Conservation (phyloP, 2,888 invertebrate species). For the Psylliodes chrysocephalus region DNA sequence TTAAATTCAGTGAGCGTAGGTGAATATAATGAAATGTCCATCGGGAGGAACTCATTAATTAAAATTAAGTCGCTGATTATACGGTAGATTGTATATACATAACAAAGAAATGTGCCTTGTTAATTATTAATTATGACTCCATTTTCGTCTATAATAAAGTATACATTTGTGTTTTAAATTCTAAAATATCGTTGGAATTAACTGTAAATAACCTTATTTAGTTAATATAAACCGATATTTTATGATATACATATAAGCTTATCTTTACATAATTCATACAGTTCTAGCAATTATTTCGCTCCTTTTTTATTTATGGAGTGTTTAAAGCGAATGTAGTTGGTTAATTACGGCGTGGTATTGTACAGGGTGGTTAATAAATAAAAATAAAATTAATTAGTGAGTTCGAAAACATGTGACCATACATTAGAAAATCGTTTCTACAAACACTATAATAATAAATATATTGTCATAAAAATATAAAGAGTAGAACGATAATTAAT, state of each 20-base stretch:
- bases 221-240: constrained; percentile 18
- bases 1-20: not conserved
- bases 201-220: constrained; percentile 14
- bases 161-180: constrained; percentile 3
- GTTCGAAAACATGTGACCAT: too few relatives aligned
- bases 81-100: constrained; percentile 3
- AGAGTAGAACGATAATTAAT: too few relatives aligned
- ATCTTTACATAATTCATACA: constrained; percentile 16
- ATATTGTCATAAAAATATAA: too few relatives aligned
- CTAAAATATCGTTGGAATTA: constrained; percentile 14
- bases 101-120: constrained; percentile 9
- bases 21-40: constrained; percentile 2
- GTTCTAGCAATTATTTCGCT: constrained; percentile 7
- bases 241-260: constrained; percentile 6
- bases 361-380: too few relatives aligned
- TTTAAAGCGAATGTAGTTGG: not conserved
- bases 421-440: too few relatives aligned
- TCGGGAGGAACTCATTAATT: constrained; percentile 16
- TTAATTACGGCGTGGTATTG: not conserved
- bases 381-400: too few relatives aligned
- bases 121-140: constrained; percentile 15
- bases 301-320: not conserved
- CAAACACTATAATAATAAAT: too few relatives aligned
- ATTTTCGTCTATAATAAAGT: constrained; percentile 1
- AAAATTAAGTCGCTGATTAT: not conserved